phyloP scores from a whole-genome alignment of 1,140 invertebrate genomes.

The Capitella teleta region DNA sequence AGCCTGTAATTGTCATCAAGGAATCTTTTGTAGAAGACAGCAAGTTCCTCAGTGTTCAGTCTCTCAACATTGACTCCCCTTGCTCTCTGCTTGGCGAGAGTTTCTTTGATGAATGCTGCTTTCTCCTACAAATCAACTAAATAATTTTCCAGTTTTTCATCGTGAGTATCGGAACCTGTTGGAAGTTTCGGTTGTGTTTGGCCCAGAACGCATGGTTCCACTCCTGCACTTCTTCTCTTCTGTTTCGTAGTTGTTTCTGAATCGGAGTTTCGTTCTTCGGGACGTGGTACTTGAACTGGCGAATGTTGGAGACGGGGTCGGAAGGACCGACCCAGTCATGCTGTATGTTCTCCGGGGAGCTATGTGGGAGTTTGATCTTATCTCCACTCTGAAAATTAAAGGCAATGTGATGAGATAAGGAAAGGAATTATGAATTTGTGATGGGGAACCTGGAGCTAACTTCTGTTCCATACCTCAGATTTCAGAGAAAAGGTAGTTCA shows the following conservation, averaged over 20 bases:
- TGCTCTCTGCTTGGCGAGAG: slow-evolving; percentile 24
- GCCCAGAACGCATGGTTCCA: slow-evolving; percentile 77
- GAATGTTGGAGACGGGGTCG: slow-evolving; percentile 62
- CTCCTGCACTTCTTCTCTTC: slow-evolving; percentile 55
- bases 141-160: slow-evolving; percentile 4
- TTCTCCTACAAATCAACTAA: slow-evolving; percentile 25
- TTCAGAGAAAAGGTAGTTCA: no score
- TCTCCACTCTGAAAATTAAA: not conserved
- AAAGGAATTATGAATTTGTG: no score
- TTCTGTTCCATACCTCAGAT: no score
- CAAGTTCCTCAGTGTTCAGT: slow-evolving; percentile 67
- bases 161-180: slow-evolving; percentile 37
- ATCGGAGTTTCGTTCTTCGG: slow-evolving; percentile 52
- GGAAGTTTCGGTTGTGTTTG: slow-evolving; percentile 56
- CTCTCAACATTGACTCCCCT: slow-evolving; percentile 17
- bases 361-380: not conserved
- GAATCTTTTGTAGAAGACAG: slow-evolving; percentile 71
- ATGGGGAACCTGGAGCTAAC: no score
- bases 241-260: slow-evolving; percentile 53
- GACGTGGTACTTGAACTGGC: slow-evolving; percentile 56
- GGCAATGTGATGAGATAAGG: no score
- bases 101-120: slow-evolving; percentile 16
- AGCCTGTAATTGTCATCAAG: slow-evolving; percentile 23
- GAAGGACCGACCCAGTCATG: slow-evolving; percentile 59
- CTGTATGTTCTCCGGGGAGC: slow-evolving; percentile 13